These are phyloP conservation scores for Smittia sp. DNA, from an alignment of 2,888 invertebrate species.

Conservation along the genomic window DNA sequence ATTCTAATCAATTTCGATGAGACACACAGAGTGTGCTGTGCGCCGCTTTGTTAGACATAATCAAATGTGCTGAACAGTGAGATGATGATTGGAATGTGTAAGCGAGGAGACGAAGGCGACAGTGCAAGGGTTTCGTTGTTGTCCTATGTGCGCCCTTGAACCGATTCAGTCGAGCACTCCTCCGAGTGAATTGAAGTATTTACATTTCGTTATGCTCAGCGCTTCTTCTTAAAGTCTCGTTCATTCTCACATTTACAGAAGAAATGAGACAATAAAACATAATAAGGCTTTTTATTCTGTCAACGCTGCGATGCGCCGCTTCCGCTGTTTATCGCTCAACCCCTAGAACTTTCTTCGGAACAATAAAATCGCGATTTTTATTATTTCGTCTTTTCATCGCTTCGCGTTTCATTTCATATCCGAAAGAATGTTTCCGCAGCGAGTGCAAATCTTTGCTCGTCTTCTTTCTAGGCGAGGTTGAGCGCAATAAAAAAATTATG, in stretches of 20 bases:
- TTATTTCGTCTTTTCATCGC: not conserved
- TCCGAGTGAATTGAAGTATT: slow-evolving; percentile 1
- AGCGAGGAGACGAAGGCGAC: not conserved
- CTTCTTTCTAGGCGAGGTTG: not conserved
- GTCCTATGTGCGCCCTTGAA: slow-evolving; percentile 29
- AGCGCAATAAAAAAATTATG: slow-evolving; percentile 3
- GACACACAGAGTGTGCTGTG: not conserved
- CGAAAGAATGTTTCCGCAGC: slow-evolving; percentile 3
- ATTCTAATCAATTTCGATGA: slow-evolving; percentile 37
- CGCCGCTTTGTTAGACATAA: slow-evolving; percentile 34
- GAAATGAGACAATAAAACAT: slow-evolving; percentile 17
- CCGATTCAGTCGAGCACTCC: not conserved
- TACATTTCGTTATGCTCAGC: slow-evolving; percentile 22
- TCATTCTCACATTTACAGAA: slow-evolving; percentile 19
- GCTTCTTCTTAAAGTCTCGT: not conserved
- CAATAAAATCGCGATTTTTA: slow-evolving; percentile 29
- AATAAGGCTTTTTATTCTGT: slow-evolving; percentile 20
- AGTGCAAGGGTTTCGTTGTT: not conserved
- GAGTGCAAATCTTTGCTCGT: not conserved
- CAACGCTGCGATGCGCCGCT: slow-evolving; percentile 9
- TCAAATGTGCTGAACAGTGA: slow-evolving; percentile 20
- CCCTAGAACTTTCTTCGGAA: not conserved
- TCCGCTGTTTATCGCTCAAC: slow-evolving; percentile 11
- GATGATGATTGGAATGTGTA: slow-evolving; percentile 23
- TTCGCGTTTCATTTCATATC: not conserved